Conservation (phyloP, 1,140 invertebrate species). For the Drosophila nasuta region DNA sequence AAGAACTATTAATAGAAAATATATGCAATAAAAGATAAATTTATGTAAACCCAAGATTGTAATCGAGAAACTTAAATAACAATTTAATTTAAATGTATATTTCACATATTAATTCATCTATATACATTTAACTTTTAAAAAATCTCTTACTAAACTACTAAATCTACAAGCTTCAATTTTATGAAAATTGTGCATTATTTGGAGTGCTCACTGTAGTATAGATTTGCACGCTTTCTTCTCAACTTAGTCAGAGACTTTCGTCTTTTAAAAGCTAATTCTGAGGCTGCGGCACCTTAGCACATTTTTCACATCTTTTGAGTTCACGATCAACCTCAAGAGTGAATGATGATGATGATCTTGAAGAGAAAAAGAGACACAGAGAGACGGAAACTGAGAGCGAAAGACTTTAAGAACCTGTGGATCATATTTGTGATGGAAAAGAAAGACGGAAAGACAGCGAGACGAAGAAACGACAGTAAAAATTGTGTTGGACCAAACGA, state of each 20-base stretch:
- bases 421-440: conserved; percentile 7
- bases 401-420: conserved; percentile 28
- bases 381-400: conserved; percentile 15
- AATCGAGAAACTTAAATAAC: too few relatives aligned
- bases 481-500: conserved; percentile 44
- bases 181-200: not conserved
- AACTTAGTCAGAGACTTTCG: conserved; percentile 51
- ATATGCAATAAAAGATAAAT: too few relatives aligned
- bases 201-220: conserved; percentile 26
- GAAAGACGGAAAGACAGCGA: conserved; percentile 26
- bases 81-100: too few relatives aligned
- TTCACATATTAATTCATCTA: too few relatives aligned
- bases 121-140: too few relatives aligned
- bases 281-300: conserved; percentile 61
- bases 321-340: conserved; percentile 60
- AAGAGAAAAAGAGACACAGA: not conserved
- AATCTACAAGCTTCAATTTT: too few relatives aligned
- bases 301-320: conserved; percentile 75
- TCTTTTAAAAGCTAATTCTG: conserved; percentile 42
- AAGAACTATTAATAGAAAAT: too few relatives aligned
- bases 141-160: too few relatives aligned
- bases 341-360: conserved; percentile 10
- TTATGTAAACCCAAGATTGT: too few relatives aligned
- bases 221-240: conserved; percentile 81
- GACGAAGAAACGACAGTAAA: conserved; percentile 20